Conservation (phyloP, 1,140 invertebrate genomes). For the Harlomillsia oculata region DNA sequence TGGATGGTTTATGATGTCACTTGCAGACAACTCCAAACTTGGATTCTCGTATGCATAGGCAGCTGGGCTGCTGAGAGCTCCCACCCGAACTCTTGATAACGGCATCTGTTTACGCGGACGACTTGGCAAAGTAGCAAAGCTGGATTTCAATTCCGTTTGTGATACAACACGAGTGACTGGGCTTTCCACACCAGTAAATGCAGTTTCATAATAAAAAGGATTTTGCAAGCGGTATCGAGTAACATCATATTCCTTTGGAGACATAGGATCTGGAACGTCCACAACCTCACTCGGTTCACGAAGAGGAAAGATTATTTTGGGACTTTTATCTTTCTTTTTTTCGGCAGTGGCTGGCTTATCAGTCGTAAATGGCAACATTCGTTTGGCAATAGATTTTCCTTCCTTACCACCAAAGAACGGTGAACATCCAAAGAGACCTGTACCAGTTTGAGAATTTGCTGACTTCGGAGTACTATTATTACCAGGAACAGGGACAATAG, state of each 20-base stretch:
- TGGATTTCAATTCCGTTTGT: slow-evolving; percentile 29
- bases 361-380: neutral
- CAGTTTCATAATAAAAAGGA: slow-evolving; percentile 30
- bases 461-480: neutral
- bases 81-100: neutral
- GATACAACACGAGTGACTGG: slow-evolving; percentile 32
- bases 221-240: slow-evolving; percentile 12
- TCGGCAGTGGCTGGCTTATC: neutral
- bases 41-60: slow-evolving; percentile 34
- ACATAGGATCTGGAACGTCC: slow-evolving; percentile 20
- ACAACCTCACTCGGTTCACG: neutral
- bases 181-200: slow-evolving; percentile 26
- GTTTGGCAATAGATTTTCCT: slow-evolving; percentile 6
- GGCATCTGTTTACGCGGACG: no score
- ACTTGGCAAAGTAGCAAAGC: neutral
- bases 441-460: no score
- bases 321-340: neutral
- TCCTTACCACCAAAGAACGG: neutral
- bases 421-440: no score
- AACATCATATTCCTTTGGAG: slow-evolving; percentile 17
- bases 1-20: slow-evolving; percentile 33
- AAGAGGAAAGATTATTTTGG: neutral
- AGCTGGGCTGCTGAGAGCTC: neutral
- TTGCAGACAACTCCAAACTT: slow-evolving; percentile 24
- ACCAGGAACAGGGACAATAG: neutral